Evolutionary conservation across 2,797 vertebrate species (phyloP).

Genomic region (Tragopan temminckii): DNA sequence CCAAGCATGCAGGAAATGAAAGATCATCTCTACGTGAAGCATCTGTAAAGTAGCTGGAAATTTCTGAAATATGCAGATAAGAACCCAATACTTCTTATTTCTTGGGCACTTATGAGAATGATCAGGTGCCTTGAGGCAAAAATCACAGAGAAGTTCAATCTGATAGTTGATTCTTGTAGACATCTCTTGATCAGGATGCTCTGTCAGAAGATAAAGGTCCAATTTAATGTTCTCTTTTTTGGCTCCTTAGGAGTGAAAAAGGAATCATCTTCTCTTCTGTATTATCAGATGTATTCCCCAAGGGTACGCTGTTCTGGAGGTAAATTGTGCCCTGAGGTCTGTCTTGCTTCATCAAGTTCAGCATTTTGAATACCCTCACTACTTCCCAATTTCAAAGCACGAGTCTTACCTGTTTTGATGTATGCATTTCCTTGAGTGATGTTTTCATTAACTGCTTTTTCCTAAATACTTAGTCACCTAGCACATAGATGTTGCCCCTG

Average conservation of each 20-base stretch:
- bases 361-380: fast-evolving
- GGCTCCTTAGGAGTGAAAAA: background rate
- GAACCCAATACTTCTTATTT: background rate
- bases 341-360: background rate
- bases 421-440: background rate
- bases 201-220: background rate
- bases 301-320: background rate
- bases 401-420: background rate
- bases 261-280: background rate
- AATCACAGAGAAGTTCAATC: background rate
- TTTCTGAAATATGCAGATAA: background rate
- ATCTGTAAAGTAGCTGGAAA: background rate
- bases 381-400: background rate
- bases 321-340: background rate
- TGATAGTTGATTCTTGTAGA: background rate
- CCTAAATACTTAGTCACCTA: background rate
- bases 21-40: background rate
- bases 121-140: background rate
- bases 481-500: fast-evolving
- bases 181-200: background rate
- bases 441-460: background rate
- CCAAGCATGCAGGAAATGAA: background rate
- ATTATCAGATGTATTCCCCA: background rate
- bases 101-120: background rate
- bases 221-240: background rate